phyloP scores from a whole-genome alignment of 2,113 vertebrate species.

The Agapornis roseicollis region DNA sequence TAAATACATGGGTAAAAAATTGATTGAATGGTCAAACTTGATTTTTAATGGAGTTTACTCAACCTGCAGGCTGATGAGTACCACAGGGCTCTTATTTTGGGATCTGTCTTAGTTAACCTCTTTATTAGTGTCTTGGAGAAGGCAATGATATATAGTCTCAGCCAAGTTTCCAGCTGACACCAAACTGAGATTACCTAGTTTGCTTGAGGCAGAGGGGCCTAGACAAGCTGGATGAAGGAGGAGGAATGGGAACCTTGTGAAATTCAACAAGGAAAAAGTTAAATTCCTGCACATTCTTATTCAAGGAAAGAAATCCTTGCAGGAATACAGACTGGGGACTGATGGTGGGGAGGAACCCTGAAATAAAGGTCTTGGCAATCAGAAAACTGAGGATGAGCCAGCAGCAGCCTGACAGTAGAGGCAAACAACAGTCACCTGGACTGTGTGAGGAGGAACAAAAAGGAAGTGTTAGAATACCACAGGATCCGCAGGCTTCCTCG shows the following conservation, averaged over 20 bases:
- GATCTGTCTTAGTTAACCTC: neutral
- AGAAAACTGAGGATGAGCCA: neutral
- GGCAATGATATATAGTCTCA: rapidly evolving
- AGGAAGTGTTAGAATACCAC: neutral
- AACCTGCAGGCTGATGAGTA: neutral
- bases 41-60: neutral
- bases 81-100: neutral
- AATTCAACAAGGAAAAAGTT: neutral
- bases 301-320: neutral
- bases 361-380: neutral
- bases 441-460: neutral
- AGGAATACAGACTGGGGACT: rapidly evolving
- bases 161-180: neutral
- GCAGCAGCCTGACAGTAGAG: neutral
- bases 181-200: neutral
- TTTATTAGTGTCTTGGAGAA: neutral
- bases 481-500: neutral
- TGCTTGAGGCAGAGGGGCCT: neutral
- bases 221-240: neutral
- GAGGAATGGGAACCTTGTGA: neutral
- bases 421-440: neutral
- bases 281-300: neutral
- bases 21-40: neutral
- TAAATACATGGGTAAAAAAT: neutral
- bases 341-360: neutral